phyloP scores from a whole-genome alignment of 2,797 vertebrate species.

The Sebastes vulpes region DNA sequence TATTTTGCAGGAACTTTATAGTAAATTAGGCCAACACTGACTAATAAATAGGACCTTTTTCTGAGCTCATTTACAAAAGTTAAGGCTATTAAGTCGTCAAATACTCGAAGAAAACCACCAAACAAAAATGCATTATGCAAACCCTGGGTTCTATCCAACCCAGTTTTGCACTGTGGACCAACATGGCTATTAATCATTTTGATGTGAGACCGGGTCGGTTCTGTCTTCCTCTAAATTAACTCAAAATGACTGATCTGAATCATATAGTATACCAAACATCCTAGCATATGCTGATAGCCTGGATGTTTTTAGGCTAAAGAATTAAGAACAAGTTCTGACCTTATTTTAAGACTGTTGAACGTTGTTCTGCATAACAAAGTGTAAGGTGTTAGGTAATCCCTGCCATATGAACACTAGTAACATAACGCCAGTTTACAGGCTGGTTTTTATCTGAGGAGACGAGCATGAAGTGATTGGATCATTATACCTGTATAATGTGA shows the following conservation, averaged over 20 bases:
- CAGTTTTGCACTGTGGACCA: neutral
- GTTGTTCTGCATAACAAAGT: too few species aligned
- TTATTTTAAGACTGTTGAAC: too few species aligned
- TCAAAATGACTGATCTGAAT: neutral
- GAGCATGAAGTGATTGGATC: neutral
- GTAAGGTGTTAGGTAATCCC: too few species aligned
- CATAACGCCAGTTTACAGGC: neutral
- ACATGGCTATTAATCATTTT: neutral
- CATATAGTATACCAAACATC: too few species aligned
- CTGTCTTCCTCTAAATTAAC: neutral
- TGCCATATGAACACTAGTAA: neutral
- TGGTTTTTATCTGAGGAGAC: neutral
- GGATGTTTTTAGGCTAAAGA: too few species aligned
- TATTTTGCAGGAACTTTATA: neutral
- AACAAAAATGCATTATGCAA: neutral
- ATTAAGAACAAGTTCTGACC: too few species aligned
- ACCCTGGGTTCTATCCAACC: neutral
- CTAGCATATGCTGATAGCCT: too few species aligned
- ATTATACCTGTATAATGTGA: neutral
- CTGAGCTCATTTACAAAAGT: neutral
- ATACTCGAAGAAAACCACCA: neutral
- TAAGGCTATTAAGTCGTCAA: neutral
- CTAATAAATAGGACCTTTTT: neutral
- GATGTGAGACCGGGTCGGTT: neutral
- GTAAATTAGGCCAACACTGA: neutral